Base-by-base conservation (phyloP, 2,797 vertebrate genomes). In the Eospalax fontanierii region DNA sequence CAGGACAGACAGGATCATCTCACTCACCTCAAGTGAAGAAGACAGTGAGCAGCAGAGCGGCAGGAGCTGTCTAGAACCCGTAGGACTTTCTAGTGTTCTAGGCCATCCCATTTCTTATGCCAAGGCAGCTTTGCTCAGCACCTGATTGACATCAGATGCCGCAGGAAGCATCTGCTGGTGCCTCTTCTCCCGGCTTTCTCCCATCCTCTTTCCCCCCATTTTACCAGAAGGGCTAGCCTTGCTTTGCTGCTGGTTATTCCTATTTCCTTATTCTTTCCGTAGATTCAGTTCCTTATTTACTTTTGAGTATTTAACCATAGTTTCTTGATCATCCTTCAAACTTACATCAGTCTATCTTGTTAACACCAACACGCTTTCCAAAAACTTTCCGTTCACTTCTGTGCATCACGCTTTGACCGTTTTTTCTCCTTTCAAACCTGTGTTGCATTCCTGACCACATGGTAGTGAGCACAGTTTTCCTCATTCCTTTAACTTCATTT, bases 401-500 rank as follows among this genome's bases (percentile, higher is more conserved):
- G 3, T 40, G 28, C 14, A 18, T 43, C 6, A 16, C 66, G 59
- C 2, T 87, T 28, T 46, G 24, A 50, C 35, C 10, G 0, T 1
- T 35, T 90, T 61, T 90, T 61, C 4, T 28, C 4, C 26, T 75
- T 73, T 89, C 22, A 66, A 30, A 79, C 30, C 57, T 4, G 22
- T 35, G 40, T 18, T 54, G 2, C 33, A 94, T 79, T 14, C 4
- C 75, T 80, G 54, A 59, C 9, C 12, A 8, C 4, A 4, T 33
- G 16, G 11, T 43, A 24, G 35, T 57, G 5, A 50, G 12, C 46
- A 46, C 0, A 0, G 10, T 3, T 6, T 91, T 92, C 40, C 57
- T 78, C 15, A 8, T 93, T 93, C 73, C 46, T 74, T 78, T 78
- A 76, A 78, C 16, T 68, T 82, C 4, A 11, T 93, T 71, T 96